Base-by-base conservation (phyloP, 2,888 invertebrate genomes). In the Sminthurides aquaticus region DNA sequence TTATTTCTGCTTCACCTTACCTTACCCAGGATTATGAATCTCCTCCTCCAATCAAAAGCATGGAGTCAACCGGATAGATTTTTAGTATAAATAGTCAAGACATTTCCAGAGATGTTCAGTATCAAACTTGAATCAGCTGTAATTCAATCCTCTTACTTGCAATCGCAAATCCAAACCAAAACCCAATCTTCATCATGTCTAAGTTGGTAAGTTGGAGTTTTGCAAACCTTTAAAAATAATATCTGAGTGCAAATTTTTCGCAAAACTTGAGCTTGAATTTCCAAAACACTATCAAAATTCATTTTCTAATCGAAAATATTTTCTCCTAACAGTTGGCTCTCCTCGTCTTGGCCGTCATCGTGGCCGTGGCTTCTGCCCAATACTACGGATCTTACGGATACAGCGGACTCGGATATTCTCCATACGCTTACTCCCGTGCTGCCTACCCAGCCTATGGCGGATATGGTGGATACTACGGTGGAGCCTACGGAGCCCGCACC, bases 331-430 rank as follows among this genome's bases (percentile, higher is more conserved):
- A 65, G 65, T 25, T 67, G 22, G 67, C 62, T 62, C 27, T 67
- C 62, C 62, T 69, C 58, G 34, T 71, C 67, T 62, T 70, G 61
- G 70, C 67, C 59, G 70, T 65, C 60, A 20, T 70, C 56, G 58
- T 70, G 34, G 66, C 69, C 57, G 55, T 65, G 28, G 69, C 67
- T 26, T 58, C 67, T 43, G 64, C 66, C 63, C 70, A 70, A 67
- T 67, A 68, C 49, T 68, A 65, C 25, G 64, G 64, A n/a, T 43
- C 58, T 29, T 28, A 57, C 49, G 68, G 60, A 25, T 66, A 66
- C 34, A 59, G 58, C 55, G 62, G 65, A 59, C 20, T 27, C 57
- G 29, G 43, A n/a, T 49, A 49, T 24, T 8, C 56, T 25, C 24
- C 18, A 8, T 24, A 24, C 22, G 56, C 28, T 27, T 62, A 60